A percentile compares a stretch with the other conserved stretches of the same genome.
These are phyloP conservation scores for Protaetia brevitarsis DNA, from an alignment of 1,140 invertebrate species.

Conservation along the genomic window DNA sequence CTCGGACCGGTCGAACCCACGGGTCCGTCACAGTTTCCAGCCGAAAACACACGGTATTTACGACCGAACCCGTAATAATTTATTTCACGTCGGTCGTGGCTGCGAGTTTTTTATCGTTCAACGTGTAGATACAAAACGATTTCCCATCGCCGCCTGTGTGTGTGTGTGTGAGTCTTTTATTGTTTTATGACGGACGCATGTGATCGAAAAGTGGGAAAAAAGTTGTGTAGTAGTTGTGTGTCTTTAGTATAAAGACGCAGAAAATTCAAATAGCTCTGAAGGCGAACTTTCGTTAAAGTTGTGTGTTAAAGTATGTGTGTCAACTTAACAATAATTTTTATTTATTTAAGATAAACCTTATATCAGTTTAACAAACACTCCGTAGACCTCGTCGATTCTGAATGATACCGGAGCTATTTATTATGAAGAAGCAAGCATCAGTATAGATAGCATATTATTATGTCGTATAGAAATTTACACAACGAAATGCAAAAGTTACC, in stretches of 20 bases:
- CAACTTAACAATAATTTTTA: too few species aligned
- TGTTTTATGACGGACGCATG: conserved; percentile 37
- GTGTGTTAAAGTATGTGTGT: too few species aligned
- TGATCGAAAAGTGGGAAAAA: neutral
- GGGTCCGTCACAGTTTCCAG: conserved; percentile 35
- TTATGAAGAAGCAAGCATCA: too few species aligned
- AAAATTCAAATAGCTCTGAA: neutral
- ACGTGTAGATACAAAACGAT: conserved; percentile 28
- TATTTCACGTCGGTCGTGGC: conserved; percentile 31
- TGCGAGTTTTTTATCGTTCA: neutral
- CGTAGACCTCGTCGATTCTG: too few species aligned
- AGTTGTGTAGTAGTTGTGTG: neutral
- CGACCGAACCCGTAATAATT: conserved; percentile 36
- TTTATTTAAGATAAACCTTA: too few species aligned
- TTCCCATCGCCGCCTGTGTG: too few species aligned
- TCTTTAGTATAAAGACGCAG: neutral
- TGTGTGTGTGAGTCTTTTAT: too few species aligned
- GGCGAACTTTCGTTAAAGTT: neutral
- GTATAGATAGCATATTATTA: too few species aligned
- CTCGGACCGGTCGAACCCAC: neutral
- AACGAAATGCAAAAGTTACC: too few species aligned
- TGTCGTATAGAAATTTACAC: too few species aligned
- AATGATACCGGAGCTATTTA: too few species aligned
- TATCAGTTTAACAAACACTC: too few species aligned
- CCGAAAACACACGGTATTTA: conserved; percentile 36